Evolutionary conservation across 2,113 vertebrate species (phyloP), one percentile per base, ranked within the genome.

Genomic region (Turdus rufiventris): DNA sequence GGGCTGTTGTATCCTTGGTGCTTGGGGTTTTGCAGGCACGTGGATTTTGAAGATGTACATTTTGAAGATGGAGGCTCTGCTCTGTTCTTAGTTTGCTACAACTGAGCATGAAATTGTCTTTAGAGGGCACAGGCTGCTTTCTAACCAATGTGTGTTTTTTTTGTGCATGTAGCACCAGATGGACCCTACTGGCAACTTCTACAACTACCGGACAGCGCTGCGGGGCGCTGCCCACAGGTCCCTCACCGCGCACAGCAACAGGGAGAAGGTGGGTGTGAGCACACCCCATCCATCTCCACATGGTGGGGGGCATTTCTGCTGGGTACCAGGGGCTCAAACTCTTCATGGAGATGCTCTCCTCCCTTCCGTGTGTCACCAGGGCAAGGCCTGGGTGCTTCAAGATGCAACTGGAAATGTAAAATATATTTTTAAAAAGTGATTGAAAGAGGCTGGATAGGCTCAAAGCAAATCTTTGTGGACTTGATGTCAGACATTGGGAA

Each of bases 141-240:
- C 79, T 96, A 87, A 96, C 54, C 34, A 7, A 1, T 0, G 3
- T 50, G 63, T 73, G 61, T 19, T 91, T 23, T 88, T 88, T 93
- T 85, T 90, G 43, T 67, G 48, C 36, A 6, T 78, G 33, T 24
- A 98, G 98, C 98, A 98, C 96, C 98, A 98, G 96, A 98, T 98
- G 98, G 98, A 98, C 73, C 98, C 98, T 5, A 98, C 98, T 1
- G 98, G 98, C 31, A 98, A 98, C 82, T 98, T 98, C 96, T 98
- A 97, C 88, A 98, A 98, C 97, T 98, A 98, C 77, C 95, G 98
- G 71, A 98, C 98, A 20, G 98, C 98, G 2, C 58, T 98, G 79
- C 93, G 98, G 2, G 98, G 98, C 2, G 98, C 98, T 7, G 98
- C 98, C 14, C 98, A 98, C 93, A 93, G 97, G 20, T 98, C 97